Conservation (phyloP, 2,888 invertebrate species). For the Lasioglossum leucozonium region DNA sequence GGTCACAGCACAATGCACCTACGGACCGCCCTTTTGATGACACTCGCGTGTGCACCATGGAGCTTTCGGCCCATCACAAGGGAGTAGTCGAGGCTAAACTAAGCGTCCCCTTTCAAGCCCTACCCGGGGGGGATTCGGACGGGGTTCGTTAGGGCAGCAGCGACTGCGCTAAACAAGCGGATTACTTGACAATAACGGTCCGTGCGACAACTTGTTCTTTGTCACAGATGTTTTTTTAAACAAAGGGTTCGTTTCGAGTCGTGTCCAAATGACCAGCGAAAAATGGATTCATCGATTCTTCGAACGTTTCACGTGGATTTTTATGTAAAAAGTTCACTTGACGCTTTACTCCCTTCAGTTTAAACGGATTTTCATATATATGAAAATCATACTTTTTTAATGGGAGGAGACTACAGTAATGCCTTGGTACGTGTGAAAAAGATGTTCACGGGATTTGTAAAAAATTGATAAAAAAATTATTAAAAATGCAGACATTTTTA, state of each 20-base stretch:
- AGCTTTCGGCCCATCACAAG: constrained; percentile 34
- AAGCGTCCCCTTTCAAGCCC: constrained; percentile 44
- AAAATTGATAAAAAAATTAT: no score
- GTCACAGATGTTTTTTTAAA: constrained; percentile 15
- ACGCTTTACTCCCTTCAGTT: background rate
- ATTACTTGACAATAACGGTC: constrained; percentile 37
- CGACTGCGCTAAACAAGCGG: constrained; percentile 40
- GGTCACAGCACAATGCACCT: constrained; percentile 52
- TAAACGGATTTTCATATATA: background rate
- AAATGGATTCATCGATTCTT: background rate
- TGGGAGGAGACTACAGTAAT: no score
- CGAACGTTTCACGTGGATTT: no score
- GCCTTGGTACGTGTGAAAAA: no score
- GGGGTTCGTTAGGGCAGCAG: constrained; percentile 30
- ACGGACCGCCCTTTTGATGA: constrained; percentile 38
- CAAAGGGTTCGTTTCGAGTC: constrained; percentile 2
- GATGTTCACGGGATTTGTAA: no score
- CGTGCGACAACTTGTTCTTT: constrained; percentile 21
- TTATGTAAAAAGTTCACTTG: no score
- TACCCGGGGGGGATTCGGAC: constrained; percentile 29
- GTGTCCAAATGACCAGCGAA: background rate
- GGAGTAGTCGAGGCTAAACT: constrained; percentile 25
- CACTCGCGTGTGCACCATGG: constrained; percentile 30
- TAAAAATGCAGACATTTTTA: no score
- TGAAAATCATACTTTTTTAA: no score